phyloP scores from a whole-genome alignment of 2,797 vertebrate species.

The Trematomus bernacchii region DNA sequence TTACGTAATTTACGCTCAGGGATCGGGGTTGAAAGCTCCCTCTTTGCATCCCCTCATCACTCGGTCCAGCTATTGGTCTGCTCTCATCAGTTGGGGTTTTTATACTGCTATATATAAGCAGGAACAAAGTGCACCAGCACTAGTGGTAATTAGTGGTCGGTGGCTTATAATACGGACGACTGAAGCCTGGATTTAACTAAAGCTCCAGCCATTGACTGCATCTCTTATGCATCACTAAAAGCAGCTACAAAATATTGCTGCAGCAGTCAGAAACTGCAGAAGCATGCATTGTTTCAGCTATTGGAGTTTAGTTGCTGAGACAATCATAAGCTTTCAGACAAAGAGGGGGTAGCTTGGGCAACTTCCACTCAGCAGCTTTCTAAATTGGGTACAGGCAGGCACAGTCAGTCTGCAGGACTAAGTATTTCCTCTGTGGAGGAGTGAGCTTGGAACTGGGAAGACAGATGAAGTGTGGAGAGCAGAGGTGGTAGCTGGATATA shows the following conservation, averaged over 20 bases:
- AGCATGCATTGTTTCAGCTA: constrained; percentile 61
- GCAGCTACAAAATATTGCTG: constrained; percentile 43
- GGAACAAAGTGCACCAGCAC: constrained; percentile 59
- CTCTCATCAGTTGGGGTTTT: constrained; percentile 60
- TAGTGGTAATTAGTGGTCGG: constrained; percentile 72
- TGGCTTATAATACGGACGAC: constrained; percentile 73
- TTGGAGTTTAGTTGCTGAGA: constrained; percentile 70
- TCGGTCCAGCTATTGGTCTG: constrained; percentile 56
- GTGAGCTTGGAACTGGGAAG: constrained; percentile 30
- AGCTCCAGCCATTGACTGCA: constrained; percentile 61
- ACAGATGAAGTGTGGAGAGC: constrained; percentile 39
- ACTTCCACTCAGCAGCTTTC: constrained; percentile 56
- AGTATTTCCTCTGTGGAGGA: constrained; percentile 44
- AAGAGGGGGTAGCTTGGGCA: constrained; percentile 38
- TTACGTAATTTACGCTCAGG: constrained; percentile 74
- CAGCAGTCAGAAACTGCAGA: constrained; percentile 57
- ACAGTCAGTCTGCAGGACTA: constrained; percentile 47
- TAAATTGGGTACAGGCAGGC: constrained; percentile 69
- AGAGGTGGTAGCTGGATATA: constrained; percentile 35
- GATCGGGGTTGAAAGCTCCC: constrained; percentile 75
- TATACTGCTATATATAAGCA: constrained; percentile 66
- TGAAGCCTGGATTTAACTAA: constrained; percentile 68
- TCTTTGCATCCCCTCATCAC: constrained; percentile 57
- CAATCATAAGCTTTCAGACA: constrained; percentile 68
- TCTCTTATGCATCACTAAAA: constrained; percentile 50